Conservation (phyloP, 2,888 invertebrate species). For the Drosophila peninsularis region DNA sequence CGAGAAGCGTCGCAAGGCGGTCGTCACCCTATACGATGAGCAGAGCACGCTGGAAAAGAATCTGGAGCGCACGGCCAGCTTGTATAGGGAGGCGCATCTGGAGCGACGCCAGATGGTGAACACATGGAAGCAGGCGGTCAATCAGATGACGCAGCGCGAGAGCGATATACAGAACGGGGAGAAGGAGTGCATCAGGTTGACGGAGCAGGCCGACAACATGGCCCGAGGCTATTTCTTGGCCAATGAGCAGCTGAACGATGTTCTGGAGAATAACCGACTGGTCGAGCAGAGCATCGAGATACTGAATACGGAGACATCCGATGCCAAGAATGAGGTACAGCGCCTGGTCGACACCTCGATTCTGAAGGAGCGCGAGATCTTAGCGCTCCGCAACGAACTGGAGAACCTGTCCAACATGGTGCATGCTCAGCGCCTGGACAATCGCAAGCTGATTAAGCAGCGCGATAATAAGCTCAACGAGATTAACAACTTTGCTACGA, state of each 20-base stretch:
- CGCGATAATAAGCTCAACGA: constrained; percentile 56
- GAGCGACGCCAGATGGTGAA: constrained; percentile 89
- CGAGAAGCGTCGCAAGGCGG: constrained; percentile 84
- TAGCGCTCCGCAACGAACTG: constrained; percentile 80
- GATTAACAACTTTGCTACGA: constrained; percentile 56
- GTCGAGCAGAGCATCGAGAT: constrained; percentile 84
- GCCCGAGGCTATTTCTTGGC: constrained; percentile 84
- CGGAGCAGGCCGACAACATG: constrained; percentile 80
- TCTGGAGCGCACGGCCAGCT: constrained; percentile 85
- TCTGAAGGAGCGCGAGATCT: constrained; percentile 84
- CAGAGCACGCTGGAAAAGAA: constrained; percentile 86
- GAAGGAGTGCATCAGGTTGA: constrained; percentile 75
- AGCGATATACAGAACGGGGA: constrained; percentile 87
- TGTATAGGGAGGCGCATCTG: constrained; percentile 87
- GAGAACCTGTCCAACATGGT: constrained; percentile 80
- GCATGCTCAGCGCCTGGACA: constrained; percentile 80
- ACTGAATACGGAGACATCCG: constrained; percentile 83
- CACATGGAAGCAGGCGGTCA: constrained; percentile 90
- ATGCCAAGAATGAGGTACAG: constrained; percentile 81
- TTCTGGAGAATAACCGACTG: constrained; percentile 86
- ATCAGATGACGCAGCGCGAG: constrained; percentile 89
- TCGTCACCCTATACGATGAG: constrained; percentile 85
- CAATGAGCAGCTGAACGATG: constrained; percentile 85
- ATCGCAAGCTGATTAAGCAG: constrained; percentile 70
- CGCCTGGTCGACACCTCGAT: constrained; percentile 80